A percentile compares a stretch with the other conserved stretches of the same genome.
Conservation (phyloP, 2,797 vertebrate species). For the Anguilla marmorata region DNA sequence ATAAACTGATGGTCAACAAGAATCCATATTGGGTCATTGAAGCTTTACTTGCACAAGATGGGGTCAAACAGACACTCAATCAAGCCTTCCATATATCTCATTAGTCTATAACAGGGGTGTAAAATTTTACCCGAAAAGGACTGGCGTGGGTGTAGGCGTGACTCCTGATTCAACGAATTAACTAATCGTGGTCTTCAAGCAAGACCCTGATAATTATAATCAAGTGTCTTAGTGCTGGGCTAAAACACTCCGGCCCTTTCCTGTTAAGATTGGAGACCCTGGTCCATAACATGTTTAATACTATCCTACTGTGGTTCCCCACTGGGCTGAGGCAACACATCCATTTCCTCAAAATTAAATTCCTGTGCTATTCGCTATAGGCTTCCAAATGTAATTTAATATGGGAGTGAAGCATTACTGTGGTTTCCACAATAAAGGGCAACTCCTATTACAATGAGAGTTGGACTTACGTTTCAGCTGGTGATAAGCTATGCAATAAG, state of each 20-base stretch:
- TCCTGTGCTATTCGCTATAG: background rate
- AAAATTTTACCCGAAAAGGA: background rate
- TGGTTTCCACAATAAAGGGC: background rate
- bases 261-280: background rate
- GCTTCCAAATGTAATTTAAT: background rate
- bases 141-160: background rate
- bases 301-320: background rate
- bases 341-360: background rate
- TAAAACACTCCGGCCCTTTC: background rate
- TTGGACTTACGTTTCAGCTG: background rate
- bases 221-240: background rate
- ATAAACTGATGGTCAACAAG: slow-evolving; percentile 19
- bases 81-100: background rate
- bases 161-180: no score
- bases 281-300: background rate
- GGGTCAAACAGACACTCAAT: background rate
- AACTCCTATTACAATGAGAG: background rate
- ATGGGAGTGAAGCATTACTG: background rate
- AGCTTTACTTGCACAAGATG: background rate
- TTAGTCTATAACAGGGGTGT: background rate
- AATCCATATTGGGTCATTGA: slow-evolving; percentile 23
- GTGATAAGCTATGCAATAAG: background rate
- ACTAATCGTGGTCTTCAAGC: background rate
- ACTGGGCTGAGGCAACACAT: background rate
- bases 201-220: background rate